Percentiles rank a stretch among this genome's conserved stretches.
phyloP scores from a whole-genome alignment of 2,888 invertebrate genomes.

The Eledona agricola region DNA sequence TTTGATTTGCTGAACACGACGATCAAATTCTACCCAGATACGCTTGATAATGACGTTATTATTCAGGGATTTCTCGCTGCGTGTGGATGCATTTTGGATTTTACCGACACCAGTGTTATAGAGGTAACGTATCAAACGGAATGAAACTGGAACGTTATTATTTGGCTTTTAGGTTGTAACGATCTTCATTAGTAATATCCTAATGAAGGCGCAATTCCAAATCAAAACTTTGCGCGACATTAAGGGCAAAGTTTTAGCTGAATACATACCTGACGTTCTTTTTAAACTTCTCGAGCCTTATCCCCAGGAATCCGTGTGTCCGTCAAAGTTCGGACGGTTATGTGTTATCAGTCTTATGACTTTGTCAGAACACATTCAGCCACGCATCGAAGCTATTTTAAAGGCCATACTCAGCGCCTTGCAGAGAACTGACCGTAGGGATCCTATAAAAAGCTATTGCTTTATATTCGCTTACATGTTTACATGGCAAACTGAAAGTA shows the following conservation, averaged over 20 bases:
- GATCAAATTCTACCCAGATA: conserved; percentile 37
- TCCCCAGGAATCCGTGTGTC: conserved; percentile 31
- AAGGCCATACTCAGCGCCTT: conserved; percentile 42
- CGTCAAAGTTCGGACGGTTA: conserved; percentile 40
- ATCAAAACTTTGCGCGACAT: conserved; percentile 34
- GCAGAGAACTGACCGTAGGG: conserved; percentile 30
- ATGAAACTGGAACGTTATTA: background rate
- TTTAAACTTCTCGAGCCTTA: conserved; percentile 36
- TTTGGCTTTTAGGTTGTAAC: conserved; percentile 39
- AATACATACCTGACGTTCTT: conserved; percentile 40
- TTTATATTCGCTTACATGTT: conserved; percentile 46
- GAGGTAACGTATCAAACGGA: conserved; percentile 33
- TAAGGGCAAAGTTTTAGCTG: conserved; percentile 35
- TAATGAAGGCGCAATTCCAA: conserved; percentile 35
- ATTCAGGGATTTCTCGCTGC: conserved; percentile 42
- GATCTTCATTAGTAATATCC: conserved; percentile 35
- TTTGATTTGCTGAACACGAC: conserved; percentile 45
- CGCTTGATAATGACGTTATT: conserved; percentile 40
- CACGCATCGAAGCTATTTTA: conserved; percentile 43
- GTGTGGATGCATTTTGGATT: conserved; percentile 27
- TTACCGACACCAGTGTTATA: conserved; percentile 37
- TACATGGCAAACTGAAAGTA: conserved; percentile 42
- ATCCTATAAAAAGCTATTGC: conserved; percentile 38
- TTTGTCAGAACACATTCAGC: conserved; percentile 42
- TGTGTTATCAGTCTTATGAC: conserved; percentile 41